phyloP scores from a whole-genome alignment of 2,113 vertebrate genomes.

The Tenebrosternarchus preto region DNA sequence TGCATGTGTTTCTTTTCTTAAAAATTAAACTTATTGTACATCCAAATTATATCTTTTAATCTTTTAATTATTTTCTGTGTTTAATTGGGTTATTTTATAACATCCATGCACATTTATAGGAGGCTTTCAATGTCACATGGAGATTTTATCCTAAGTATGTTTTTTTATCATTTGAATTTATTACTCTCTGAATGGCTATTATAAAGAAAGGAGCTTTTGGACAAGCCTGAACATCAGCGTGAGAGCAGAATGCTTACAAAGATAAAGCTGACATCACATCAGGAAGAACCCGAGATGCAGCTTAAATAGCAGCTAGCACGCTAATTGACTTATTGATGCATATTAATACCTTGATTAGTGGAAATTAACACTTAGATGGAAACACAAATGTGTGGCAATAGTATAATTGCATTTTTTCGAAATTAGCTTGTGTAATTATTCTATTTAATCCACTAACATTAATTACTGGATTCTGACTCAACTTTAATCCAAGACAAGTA shows the following conservation, averaged over 20 bases:
- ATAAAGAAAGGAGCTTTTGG: background rate
- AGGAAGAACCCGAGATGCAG: slow-evolving; percentile 6
- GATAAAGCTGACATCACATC: slow-evolving; percentile 29
- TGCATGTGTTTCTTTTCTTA: background rate
- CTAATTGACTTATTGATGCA: slow-evolving; percentile 52
- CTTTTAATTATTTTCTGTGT: background rate
- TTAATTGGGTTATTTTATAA: background rate
- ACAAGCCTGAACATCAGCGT: background rate
- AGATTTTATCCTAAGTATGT: background rate
- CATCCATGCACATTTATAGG: background rate
- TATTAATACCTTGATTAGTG: slow-evolving; percentile 58
- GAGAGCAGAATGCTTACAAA: background rate
- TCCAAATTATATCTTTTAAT: background rate
- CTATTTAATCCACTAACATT: slow-evolving; percentile 55
- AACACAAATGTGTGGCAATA: slow-evolving; percentile 52
- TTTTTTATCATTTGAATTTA: too few species aligned
- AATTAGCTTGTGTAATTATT: slow-evolving; percentile 56
- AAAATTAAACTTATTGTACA: background rate
- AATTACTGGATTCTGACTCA: slow-evolving; percentile 47
- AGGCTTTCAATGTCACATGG: background rate
- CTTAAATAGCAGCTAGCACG: slow-evolving; percentile 15
- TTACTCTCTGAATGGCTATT: background rate
- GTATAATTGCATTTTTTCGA: slow-evolving; percentile 52
- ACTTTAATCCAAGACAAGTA: slow-evolving; percentile 13
- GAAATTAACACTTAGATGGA: slow-evolving; percentile 55